Evolutionary conservation across 2,113 vertebrate genomes (phyloP), one percentile per base, ranked within the genome.

Genomic region (Hypanus sabinus): DNA sequence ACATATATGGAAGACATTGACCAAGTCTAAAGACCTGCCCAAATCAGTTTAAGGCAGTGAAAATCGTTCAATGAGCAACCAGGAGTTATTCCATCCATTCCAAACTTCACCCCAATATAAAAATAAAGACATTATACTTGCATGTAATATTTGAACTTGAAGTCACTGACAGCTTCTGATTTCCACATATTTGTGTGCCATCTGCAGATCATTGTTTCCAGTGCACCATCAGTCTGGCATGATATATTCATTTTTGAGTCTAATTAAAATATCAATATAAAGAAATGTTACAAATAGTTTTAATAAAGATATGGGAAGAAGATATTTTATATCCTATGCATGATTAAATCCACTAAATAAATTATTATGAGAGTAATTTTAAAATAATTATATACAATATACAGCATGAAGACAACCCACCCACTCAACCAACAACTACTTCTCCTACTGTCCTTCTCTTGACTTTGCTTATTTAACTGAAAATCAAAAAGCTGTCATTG

Each of bases 201-300:
- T 94, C 96, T 97, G 94, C 99, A 99, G 94, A 96, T 97, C 98
- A 99, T 98, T 68, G 96, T 96, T 87, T 94, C 96, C 94, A 98
- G 96, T 94, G 97, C 96, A 0, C 97, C 98, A 65, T 97, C 97
- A 8, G 98, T 98, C 96, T 97, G 96, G 96, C 99, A 99, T 14
- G 95, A 96, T 95, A 98, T 97, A 93, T 93, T 96, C 94, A 97
- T 96, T 95, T 96, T 97, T 95, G 98, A 96, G 95, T 98, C 96
- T 97, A 94, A 95, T 36, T 30, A 76, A 94, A 81, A 85, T 33
- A 22, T 62, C 83, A 60, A 88, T 68, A 33, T 36, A 24, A 27
- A 88, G 83, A 20, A 90, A 88, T 65, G 1, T 20, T 33, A 6
- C 16, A 88, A 90, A 6, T 71, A 33, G 68, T 94, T 94, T 76